These are phyloP conservation scores for Rhopalosiphum padi DNA, from an alignment of 1,140 invertebrate species.

Conservation along the genomic window DNA sequence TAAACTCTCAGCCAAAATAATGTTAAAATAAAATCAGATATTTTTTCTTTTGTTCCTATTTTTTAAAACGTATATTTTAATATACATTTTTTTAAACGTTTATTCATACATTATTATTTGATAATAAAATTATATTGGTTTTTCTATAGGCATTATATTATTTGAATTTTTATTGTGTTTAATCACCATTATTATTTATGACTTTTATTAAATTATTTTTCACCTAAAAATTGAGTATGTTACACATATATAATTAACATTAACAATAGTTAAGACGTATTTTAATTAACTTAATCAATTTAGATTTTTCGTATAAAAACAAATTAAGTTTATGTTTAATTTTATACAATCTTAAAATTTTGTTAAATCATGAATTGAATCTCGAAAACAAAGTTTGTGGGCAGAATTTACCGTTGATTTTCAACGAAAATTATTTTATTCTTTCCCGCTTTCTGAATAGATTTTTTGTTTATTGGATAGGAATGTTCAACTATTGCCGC, in stretches of 20 bases:
- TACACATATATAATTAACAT: not conserved
- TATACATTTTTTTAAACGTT: not conserved
- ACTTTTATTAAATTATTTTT: not conserved
- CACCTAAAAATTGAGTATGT: not conserved
- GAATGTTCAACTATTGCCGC: no score
- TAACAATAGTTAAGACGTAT: no score
- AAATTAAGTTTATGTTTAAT: no score
- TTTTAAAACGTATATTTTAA: not conserved
- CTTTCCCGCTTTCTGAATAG: no score
- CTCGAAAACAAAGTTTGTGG: no score
- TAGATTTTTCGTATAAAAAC: no score
- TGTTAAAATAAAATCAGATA: not conserved
- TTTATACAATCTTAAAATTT: no score
- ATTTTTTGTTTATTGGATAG: no score
- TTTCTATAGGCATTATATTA: not conserved
- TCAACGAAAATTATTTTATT: no score
- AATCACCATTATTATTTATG: not conserved
- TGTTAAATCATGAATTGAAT: no score
- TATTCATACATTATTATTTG: not conserved
- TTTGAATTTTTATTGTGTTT: not conserved
- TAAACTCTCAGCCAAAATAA: not conserved
- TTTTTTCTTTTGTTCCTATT: not conserved
- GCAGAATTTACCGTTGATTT: no score
- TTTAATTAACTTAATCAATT: no score
- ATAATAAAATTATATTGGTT: not conserved